phyloP scores from a whole-genome alignment of 2,797 vertebrate genomes.

The Dendrocincla tyrannina region DNA sequence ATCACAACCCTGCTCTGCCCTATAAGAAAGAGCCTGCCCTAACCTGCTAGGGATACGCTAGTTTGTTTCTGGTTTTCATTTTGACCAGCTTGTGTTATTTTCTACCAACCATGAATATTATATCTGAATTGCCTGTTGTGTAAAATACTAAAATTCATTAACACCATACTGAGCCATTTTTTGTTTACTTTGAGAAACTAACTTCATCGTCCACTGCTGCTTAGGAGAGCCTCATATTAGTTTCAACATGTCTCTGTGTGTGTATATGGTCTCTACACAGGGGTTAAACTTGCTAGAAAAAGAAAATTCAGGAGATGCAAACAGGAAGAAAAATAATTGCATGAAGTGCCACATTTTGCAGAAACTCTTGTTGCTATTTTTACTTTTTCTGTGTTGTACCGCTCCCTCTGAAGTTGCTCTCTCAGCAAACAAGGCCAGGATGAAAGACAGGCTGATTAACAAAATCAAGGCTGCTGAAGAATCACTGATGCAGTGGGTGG shows the following conservation, averaged over 20 bases:
- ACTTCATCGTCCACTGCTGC: not conserved
- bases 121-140: not conserved
- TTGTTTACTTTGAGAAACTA: not conserved
- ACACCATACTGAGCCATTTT: not conserved
- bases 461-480: slow-evolving; percentile 41
- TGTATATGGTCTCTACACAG: not conserved
- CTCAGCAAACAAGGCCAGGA: slow-evolving; percentile 49
- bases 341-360: not conserved
- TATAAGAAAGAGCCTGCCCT: not conserved
- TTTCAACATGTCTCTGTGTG: not conserved
- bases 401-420: slow-evolving; percentile 39
- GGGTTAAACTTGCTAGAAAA: not conserved
- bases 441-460: slow-evolving; percentile 58
- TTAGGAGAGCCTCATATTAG: not conserved
- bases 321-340: not conserved
- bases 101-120: not conserved
- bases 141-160: not conserved
- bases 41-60: too few relatives aligned
- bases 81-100: not conserved
- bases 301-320: slow-evolving; percentile 18
- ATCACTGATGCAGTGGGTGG: slow-evolving; percentile 5
- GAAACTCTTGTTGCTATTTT: slow-evolving; percentile 51
- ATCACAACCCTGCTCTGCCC: not conserved
- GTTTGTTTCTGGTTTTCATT: not conserved
- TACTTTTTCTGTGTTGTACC: slow-evolving; percentile 14